phyloP scores from a whole-genome alignment of 2,113 vertebrate species.

The Phaetusa simplex region DNA sequence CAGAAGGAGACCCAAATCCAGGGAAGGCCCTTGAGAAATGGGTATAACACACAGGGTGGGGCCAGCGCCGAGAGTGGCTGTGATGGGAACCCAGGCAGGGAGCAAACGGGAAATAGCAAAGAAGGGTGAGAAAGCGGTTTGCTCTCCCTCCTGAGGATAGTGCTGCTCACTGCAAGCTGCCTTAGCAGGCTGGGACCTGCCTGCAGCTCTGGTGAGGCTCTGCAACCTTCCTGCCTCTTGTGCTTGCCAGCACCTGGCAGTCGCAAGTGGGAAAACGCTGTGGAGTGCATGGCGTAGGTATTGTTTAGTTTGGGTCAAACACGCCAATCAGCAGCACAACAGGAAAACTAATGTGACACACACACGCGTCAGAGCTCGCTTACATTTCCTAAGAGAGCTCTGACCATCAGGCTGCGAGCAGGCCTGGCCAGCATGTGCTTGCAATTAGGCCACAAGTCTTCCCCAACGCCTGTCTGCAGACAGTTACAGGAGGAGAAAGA shows the following conservation, averaged over 20 bases:
- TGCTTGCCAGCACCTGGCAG: conserved; percentile 4
- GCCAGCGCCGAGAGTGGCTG: background rate
- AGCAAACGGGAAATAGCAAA: background rate
- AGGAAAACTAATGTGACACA: conserved; percentile 63
- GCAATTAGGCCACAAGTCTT: background rate
- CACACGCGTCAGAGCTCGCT: conserved; percentile 32
- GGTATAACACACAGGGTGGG: accelerated
- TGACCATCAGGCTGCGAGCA: background rate
- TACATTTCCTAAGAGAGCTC: background rate
- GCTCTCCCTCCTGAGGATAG: conserved; percentile 12
- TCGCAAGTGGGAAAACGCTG: background rate
- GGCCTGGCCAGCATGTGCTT: background rate
- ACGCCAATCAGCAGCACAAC: conserved; percentile 61
- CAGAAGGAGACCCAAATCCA: conserved; percentile 11
- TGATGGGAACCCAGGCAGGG: background rate
- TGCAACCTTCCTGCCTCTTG: background rate
- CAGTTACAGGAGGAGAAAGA: background rate
- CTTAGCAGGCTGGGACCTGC: background rate
- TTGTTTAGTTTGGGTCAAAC: conserved; percentile 76
- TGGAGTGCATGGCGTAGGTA: conserved; percentile 56
- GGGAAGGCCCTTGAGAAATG: background rate
- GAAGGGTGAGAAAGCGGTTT: background rate
- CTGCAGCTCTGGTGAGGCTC: background rate
- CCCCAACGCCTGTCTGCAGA: background rate
- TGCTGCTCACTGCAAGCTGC: background rate